A percentile compares a stretch with the other conserved stretches of the same genome.
These are phyloP conservation scores for Pocillopora damicornis DNA, from an alignment of 64 coral and sea anemone genomes.

Conservation along the genomic window DNA sequence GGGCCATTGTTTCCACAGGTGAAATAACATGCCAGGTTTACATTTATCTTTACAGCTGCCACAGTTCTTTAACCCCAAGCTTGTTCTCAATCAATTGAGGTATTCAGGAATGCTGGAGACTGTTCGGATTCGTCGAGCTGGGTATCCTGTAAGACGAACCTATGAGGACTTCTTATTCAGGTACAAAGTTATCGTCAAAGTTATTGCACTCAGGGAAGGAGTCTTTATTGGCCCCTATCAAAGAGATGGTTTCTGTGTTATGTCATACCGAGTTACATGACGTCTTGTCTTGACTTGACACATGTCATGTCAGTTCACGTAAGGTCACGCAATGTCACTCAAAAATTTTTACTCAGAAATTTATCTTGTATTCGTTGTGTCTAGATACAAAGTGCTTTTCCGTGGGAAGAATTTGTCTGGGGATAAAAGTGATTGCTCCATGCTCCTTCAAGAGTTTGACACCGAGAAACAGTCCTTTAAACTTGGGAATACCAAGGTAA, in stretches of 20 bases:
- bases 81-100: constrained; percentile 85
- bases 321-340: too few species aligned
- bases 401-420: constrained; percentile 64
- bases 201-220: too few species aligned
- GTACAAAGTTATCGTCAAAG: constrained; percentile 21
- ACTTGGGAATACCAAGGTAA: constrained; percentile 95
- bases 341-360: not conserved
- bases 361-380: not conserved
- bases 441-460: constrained; percentile 81
- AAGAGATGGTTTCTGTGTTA: too few species aligned
- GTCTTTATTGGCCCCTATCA: too few species aligned
- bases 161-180: constrained; percentile 95
- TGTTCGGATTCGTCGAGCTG: constrained; percentile 88
- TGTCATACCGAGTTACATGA: too few species aligned
- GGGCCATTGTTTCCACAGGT: too few species aligned
- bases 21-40: too few species aligned
- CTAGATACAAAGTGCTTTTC: constrained; percentile 86
- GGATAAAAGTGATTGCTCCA: constrained; percentile 66
- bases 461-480: constrained; percentile 66
- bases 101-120: constrained; percentile 99
- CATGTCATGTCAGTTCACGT: too few species aligned
- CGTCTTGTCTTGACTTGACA: too few species aligned
- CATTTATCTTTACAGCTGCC: constrained; percentile 44
- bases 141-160: constrained; percentile 71
- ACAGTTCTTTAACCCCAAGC: constrained; percentile 71